Conservation (phyloP, 2,113 vertebrate genomes). For the Aptenodytes forsteri region DNA sequence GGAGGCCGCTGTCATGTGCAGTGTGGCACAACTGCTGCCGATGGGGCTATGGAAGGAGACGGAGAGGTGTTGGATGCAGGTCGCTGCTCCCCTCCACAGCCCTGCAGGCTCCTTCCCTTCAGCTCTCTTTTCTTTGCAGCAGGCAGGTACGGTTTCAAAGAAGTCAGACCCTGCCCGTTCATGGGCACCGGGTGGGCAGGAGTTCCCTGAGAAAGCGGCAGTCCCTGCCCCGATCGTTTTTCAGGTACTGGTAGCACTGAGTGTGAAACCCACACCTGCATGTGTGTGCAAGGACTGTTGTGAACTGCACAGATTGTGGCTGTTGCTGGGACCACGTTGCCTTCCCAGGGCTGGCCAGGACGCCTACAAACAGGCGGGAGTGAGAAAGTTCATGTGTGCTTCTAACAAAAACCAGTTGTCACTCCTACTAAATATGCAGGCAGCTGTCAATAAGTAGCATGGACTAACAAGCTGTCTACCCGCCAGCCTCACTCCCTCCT, state of each 20-base stretch:
- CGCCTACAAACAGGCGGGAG: not conserved
- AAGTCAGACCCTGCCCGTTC: conserved; percentile 92
- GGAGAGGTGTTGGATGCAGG: not conserved
- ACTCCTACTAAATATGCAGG: conserved; percentile 45
- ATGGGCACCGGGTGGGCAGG: conserved; percentile 84
- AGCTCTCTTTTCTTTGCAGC: conserved; percentile 77
- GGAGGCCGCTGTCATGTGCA: not conserved
- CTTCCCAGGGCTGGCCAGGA: not conserved
- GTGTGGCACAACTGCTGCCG: not conserved
- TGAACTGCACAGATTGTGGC: conserved; percentile 5
- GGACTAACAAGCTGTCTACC: conserved; percentile 63
- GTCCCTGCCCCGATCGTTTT: conserved; percentile 91
- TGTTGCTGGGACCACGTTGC: not conserved
- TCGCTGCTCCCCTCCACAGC: not conserved
- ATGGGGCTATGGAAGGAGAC: not conserved
- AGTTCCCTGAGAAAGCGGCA: conserved; percentile 85
- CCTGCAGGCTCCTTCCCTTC: conserved; percentile 38
- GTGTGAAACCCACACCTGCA: conserved; percentile 61
- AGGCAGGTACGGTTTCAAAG: conserved; percentile 92
- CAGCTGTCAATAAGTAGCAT: conserved; percentile 49
- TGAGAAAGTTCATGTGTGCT: not conserved
- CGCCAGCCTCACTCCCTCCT: conserved; percentile 10
- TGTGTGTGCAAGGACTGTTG: conserved; percentile 52
- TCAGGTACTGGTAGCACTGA: conserved; percentile 85
- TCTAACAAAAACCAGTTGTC: conserved; percentile 27